Conservation (phyloP, 2,113 vertebrate genomes). For the Illadopsis cleaveri region DNA sequence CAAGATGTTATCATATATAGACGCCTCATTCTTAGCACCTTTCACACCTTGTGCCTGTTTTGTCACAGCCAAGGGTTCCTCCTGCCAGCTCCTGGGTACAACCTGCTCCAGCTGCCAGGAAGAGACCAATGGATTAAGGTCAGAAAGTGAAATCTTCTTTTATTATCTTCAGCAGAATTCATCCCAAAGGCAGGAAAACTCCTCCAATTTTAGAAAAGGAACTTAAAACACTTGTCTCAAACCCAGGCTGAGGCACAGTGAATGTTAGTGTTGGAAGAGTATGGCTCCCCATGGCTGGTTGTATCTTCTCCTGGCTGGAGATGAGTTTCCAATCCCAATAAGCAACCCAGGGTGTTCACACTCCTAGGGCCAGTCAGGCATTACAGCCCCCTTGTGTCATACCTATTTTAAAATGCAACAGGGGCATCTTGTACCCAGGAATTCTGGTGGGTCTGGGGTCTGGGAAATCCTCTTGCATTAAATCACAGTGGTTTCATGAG, state of each 20-base stretch:
- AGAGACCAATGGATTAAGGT: not conserved
- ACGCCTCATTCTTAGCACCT: not conserved
- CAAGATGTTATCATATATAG: not conserved
- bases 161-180: not conserved
- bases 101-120: not conserved
- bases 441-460: too few relatives aligned
- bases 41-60: not conserved
- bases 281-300: not conserved
- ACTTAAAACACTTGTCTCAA: not conserved
- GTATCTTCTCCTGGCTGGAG: not conserved
- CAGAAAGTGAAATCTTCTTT: not conserved
- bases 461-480: not conserved
- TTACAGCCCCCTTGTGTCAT: not conserved
- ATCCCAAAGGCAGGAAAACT: not conserved
- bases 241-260: not conserved
- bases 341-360: not conserved
- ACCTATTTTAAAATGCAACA: not conserved
- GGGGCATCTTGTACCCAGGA: not conserved
- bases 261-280: not conserved
- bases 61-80: not conserved
- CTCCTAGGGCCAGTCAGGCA: not conserved
- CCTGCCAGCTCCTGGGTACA: not conserved
- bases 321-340: not conserved
- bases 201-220: not conserved
- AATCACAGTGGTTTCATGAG: not conserved